Base-by-base conservation (phyloP, 2,888 invertebrate genomes). In the Drosophila nr. medialis region DNA sequence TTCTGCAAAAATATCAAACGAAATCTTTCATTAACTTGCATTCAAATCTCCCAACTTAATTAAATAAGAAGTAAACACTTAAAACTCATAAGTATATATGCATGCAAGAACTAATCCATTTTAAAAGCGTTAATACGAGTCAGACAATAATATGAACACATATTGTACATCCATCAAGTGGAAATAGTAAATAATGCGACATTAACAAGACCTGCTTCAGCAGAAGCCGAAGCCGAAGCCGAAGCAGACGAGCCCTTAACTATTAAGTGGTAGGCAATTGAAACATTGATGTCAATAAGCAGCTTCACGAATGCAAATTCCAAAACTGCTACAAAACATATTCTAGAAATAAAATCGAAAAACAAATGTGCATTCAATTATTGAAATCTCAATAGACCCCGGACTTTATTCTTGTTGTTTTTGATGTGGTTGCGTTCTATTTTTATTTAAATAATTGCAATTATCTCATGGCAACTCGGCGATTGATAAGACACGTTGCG, bases 241-340 rank as follows among this genome's bases (percentile, higher is more conserved):
- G 45, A 24, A 4, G 21, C 21, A 24, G 80, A 73, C 32, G 50
- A 78, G 48, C 45, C 55, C 69, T 74, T 63, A 51, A 70, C 64
- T 49, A 49, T 49, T 79, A 83, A 79, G 68, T 71, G 66, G 80
- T 86, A 85, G 65, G 73, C 62, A 74, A 73, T 79, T 74, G 71
- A 73, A 80, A 85, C 61, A 84, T 82, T 75, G 73, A 79, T 73
- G 77, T 80, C 86, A 77, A 77, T 74, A 83, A 73, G 86, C 81
- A 81, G 81, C 79, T 81, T 77, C 68, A 72, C 67, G 62, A 70
- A 78, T 72, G n/a, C 66, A 45, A 74, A 60, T 78, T 70, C 64
- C 15, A 59, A 72, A 75, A 69, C 81, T 75, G 75, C 66, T 75
- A 74, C 48, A 80, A 81, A 81, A 55, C 66, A 74, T 79, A 84